Percentiles rank a stretch among this genome's conserved stretches.
Evolutionary conservation across 2,888 invertebrate species (phyloP).

Genomic region (Ichneumoninae sp.): DNA sequence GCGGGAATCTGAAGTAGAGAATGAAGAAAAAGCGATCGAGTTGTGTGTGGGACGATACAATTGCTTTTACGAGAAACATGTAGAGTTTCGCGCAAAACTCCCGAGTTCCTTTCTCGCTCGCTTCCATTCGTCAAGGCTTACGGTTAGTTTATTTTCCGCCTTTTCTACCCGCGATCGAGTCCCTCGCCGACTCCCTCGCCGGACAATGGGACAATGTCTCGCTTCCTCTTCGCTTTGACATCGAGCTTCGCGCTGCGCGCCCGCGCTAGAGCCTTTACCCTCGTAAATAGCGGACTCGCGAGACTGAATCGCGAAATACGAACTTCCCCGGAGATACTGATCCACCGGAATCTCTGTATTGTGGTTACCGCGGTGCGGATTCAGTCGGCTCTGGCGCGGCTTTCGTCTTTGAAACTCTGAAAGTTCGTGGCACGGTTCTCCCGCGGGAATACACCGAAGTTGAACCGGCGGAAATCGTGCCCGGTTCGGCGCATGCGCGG

Average conservation of each 20-base stretch:
- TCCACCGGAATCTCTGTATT: slow-evolving; percentile 26
- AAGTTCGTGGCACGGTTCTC: not conserved
- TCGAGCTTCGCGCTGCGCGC: slow-evolving; percentile 21
- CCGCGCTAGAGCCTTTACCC: not conserved
- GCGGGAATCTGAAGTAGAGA: not conserved
- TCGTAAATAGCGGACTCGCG: slow-evolving; percentile 55
- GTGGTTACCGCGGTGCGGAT: not conserved
- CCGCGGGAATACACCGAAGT: not conserved
- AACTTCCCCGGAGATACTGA: slow-evolving; percentile 21
- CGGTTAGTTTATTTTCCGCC: not conserved
- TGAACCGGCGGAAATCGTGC: slow-evolving; percentile 31
- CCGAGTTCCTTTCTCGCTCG: not conserved
- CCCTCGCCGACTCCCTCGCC: slow-evolving; percentile 25
- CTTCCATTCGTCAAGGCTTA: not conserved
- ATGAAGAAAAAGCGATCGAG: slow-evolving; percentile 4
- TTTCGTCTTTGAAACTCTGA: not conserved
- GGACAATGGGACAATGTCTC: slow-evolving; percentile 41
- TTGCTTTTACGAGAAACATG: not conserved
- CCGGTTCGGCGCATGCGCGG: not conserved
- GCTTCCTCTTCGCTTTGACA: slow-evolving; percentile 39
- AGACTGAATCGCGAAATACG: slow-evolving; percentile 46
- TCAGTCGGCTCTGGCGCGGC: not conserved
- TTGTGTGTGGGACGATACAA: not conserved
- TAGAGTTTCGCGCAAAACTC: not conserved
- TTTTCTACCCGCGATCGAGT: not conserved